These are phyloP conservation scores for Tenebrio molitor DNA, from an alignment of 1,140 invertebrate genomes.

Conservation along the genomic window DNA sequence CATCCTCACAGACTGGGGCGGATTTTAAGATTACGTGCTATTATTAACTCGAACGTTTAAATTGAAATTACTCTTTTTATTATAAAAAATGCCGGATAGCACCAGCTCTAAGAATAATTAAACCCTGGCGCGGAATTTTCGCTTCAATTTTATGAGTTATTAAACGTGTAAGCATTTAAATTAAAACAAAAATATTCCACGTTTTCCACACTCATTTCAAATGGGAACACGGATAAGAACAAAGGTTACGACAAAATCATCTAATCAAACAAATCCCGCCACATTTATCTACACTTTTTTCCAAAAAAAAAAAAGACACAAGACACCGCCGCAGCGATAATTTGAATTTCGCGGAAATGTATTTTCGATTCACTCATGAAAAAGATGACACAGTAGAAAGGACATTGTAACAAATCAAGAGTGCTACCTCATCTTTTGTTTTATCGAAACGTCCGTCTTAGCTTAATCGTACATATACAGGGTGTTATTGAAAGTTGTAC, in stretches of 20 bases:
- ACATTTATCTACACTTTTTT: too few species aligned
- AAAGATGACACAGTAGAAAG: too few species aligned
- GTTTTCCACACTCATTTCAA: conserved; percentile 4
- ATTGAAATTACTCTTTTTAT: conserved; percentile 30
- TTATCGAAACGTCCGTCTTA: too few species aligned
- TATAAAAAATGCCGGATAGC: conserved; percentile 15
- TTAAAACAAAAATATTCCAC: conserved; percentile 29
- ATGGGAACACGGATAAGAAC: conserved; percentile 7
- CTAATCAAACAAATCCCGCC: neutral
- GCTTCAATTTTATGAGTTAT: conserved; percentile 32
- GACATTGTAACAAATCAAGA: too few species aligned
- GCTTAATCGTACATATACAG: too few species aligned
- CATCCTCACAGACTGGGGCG: neutral
- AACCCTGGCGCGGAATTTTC: conserved; percentile 4
- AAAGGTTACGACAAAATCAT: conserved; percentile 15
- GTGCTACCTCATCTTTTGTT: too few species aligned
- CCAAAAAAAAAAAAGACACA: too few species aligned
- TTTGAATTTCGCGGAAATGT: too few species aligned
- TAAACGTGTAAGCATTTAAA: conserved; percentile 34
- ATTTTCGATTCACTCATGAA: too few species aligned
- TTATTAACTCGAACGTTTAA: conserved; percentile 17
- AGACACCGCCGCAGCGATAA: too few species aligned
- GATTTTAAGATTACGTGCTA: conserved; percentile 23
- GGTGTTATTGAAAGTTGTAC: too few species aligned
- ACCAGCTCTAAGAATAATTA: conserved; percentile 14